phyloP scores from a whole-genome alignment of 2,888 invertebrate species.

The Cacoxenus indagator region DNA sequence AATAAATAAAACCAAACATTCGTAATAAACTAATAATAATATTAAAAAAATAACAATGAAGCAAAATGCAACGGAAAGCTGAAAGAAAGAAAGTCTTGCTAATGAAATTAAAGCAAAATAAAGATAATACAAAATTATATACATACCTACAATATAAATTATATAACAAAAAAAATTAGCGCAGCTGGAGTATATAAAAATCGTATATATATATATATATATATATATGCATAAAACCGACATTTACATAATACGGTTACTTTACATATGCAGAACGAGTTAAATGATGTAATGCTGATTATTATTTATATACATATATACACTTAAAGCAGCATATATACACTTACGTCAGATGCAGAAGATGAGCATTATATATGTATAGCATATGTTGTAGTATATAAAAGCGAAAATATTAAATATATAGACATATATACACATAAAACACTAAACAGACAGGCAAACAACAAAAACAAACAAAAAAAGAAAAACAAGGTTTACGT shows the following conservation, averaged over 20 bases:
- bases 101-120: slow-evolving; percentile 39
- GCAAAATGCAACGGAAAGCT: slow-evolving; percentile 22
- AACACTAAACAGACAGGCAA: slow-evolving; percentile 10
- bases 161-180: slow-evolving; percentile 16
- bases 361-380: not conserved
- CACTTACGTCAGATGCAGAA: slow-evolving; percentile 11
- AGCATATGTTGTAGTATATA: slow-evolving; percentile 32
- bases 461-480: slow-evolving; percentile 3
- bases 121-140: slow-evolving; percentile 34
- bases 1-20: not conserved
- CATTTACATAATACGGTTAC: not conserved
- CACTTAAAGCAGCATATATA: slow-evolving; percentile 29
- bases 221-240: slow-evolving; percentile 20
- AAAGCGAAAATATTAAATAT: slow-evolving; percentile 17
- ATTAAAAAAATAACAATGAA: not conserved
- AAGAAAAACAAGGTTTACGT: not conserved
- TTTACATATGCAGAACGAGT: not conserved
- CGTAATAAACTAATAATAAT: not conserved
- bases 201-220: slow-evolving; percentile 4
- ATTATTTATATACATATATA: slow-evolving; percentile 32
- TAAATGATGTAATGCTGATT: slow-evolving; percentile 23
- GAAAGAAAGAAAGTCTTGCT: slow-evolving; percentile 36
- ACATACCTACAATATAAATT: slow-evolving; percentile 40
- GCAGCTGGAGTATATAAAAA: slow-evolving; percentile 20
- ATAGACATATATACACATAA: slow-evolving; percentile 22